phyloP scores from a whole-genome alignment of 2,888 invertebrate genomes.

The Lithosia quadra region DNA sequence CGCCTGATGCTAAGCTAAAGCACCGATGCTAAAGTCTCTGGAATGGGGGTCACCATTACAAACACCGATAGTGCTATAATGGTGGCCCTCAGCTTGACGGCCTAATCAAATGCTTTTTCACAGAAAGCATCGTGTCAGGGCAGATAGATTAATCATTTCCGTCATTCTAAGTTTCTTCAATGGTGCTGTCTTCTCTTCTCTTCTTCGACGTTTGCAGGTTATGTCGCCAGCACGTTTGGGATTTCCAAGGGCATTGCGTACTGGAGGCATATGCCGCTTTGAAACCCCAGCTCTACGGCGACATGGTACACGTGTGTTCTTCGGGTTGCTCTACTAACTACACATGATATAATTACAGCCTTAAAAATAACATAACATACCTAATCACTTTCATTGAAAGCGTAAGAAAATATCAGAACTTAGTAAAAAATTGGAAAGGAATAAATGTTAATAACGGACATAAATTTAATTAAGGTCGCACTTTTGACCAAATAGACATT shows the following conservation, averaged over 20 bases:
- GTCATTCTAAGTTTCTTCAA: not conserved
- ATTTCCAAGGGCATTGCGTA: slow-evolving; percentile 95
- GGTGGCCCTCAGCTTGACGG: too few relatives aligned
- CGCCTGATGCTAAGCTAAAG: too few relatives aligned
- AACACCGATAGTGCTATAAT: too few relatives aligned
- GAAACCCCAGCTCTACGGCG: slow-evolving; percentile 93
- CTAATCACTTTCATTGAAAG: too few relatives aligned
- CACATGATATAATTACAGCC: not conserved
- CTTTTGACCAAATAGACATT: too few relatives aligned
- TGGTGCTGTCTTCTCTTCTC: not conserved
- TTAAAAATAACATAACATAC: not conserved
- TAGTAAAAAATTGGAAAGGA: not conserved
- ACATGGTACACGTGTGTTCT: slow-evolving; percentile 59
- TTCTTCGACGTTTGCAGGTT: slow-evolving; percentile 22
- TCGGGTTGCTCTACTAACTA: not conserved
- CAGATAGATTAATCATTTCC: too few relatives aligned
- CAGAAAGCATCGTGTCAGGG: too few relatives aligned
- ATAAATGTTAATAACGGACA: not conserved
- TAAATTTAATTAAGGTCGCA: too few relatives aligned
- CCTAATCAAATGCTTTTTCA: too few relatives aligned
- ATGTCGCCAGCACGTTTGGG: slow-evolving; percentile 90
- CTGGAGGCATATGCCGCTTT: slow-evolving; percentile 92
- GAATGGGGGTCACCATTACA: too few relatives aligned
- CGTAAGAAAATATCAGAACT: too few relatives aligned
- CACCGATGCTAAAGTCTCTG: too few relatives aligned